Evolutionary conservation across 2,888 invertebrate genomes (phyloP).

Genomic region (Coelinius sp.): DNA sequence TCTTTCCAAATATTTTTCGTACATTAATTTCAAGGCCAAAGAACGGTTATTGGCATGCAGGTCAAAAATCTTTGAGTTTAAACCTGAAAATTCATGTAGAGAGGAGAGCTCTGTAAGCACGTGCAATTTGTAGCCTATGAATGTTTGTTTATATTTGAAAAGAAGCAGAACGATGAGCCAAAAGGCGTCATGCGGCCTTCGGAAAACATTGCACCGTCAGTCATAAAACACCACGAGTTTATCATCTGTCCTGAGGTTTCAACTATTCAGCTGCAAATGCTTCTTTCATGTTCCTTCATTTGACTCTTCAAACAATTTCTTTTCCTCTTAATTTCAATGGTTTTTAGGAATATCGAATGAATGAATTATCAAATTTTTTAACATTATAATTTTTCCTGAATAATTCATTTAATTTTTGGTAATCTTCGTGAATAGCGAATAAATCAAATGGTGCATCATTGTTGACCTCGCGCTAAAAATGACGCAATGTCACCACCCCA

Average conservation of each 20-base stretch:
- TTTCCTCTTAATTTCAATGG: conserved; percentile 49
- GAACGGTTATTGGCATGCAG: conserved; percentile 33
- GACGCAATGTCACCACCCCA: conserved; percentile 55
- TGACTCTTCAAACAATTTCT: too few species aligned
- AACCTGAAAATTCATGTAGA: conserved; percentile 5
- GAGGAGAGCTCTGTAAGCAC: background rate
- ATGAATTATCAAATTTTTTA: too few species aligned
- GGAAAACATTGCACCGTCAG: conserved; percentile 59
- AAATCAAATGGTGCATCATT: conserved; percentile 28
- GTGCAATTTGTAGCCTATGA: background rate
- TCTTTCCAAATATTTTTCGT: background rate
- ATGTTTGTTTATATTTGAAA: conserved; percentile 4
- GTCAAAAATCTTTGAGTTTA: conserved; percentile 29
- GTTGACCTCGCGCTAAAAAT: conserved; percentile 61
- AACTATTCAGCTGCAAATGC: conserved; percentile 13
- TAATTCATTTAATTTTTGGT: background rate
- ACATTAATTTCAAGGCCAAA: background rate
- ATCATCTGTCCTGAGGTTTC: conserved; percentile 41
- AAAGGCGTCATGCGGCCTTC: conserved; percentile 54
- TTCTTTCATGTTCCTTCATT: background rate
- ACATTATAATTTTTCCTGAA: background rate
- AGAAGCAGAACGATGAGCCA: conserved; percentile 14
- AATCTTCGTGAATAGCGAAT: background rate
- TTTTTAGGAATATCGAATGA: too few species aligned
- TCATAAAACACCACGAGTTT: conserved; percentile 26